These are phyloP conservation scores for Serrognathus titanus DNA, from an alignment of 2,888 invertebrate species.

Conservation along the genomic window DNA sequence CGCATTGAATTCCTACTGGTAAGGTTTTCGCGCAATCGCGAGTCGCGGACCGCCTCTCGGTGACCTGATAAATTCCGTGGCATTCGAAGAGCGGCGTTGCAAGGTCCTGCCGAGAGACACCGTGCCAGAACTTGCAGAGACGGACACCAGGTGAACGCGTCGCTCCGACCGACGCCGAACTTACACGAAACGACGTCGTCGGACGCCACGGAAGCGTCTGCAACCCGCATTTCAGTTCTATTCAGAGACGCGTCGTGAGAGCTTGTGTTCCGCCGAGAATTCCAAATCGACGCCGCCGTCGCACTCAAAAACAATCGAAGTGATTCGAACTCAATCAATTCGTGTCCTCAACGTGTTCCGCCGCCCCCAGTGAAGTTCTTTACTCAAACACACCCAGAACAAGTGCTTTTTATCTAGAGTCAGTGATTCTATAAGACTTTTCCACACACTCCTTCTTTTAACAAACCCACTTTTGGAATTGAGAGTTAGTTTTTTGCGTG, in stretches of 20 bases:
- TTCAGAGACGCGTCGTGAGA: slow-evolving; percentile 20
- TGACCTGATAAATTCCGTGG: slow-evolving; percentile 40
- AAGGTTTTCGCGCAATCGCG: slow-evolving; percentile 43
- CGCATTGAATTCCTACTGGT: slow-evolving; percentile 41
- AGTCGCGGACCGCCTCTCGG: slow-evolving; percentile 37
- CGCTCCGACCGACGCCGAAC: slow-evolving; percentile 12
- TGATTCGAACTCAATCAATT: too few relatives aligned
- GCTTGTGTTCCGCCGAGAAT: slow-evolving; percentile 4
- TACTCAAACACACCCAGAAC: slow-evolving; percentile 7
- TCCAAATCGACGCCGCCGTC: too few relatives aligned
- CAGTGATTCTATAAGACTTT: too few relatives aligned
- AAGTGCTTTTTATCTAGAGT: slow-evolving; percentile 10
- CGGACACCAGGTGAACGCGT: slow-evolving; percentile 25
- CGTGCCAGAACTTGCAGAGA: slow-evolving; percentile 20
- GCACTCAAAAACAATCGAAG: too few relatives aligned
- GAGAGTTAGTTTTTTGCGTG: too few relatives aligned
- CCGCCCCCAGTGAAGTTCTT: too few relatives aligned
- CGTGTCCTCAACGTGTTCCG: too few relatives aligned
- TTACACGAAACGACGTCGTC: slow-evolving; percentile 5
- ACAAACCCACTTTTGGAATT: too few relatives aligned
- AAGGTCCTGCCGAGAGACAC: slow-evolving; percentile 19
- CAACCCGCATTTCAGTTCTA: slow-evolving; percentile 26
- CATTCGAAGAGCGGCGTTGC: slow-evolving; percentile 38
- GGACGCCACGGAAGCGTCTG: slow-evolving; percentile 17
- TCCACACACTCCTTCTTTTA: too few relatives aligned